phyloP scores from a whole-genome alignment of 30 jellyfish, hydroid and myxozoan species.

The Nemopilema nomurai region DNA sequence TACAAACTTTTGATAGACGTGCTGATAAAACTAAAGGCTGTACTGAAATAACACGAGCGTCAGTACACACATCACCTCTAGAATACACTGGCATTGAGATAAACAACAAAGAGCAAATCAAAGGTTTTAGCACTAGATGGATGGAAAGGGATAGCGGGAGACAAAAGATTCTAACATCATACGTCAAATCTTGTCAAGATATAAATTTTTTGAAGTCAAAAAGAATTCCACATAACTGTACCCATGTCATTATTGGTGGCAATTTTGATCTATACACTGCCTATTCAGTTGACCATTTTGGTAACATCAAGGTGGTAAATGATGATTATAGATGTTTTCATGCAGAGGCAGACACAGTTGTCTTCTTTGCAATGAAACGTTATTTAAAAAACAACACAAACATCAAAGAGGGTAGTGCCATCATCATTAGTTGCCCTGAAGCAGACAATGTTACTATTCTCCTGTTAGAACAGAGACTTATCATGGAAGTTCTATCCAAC shows the following conservation, averaged over 20 bases:
- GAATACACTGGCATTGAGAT: slow-evolving; percentile 38
- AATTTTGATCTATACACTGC: slow-evolving; percentile 25
- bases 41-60: slow-evolving; percentile 45
- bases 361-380: slow-evolving; percentile 39
- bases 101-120: slow-evolving; percentile 34
- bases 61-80: slow-evolving; percentile 44
- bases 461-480: slow-evolving; percentile 40
- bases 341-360: slow-evolving; percentile 68
- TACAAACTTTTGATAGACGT: slow-evolving; percentile 50
- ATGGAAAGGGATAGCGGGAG: too few species aligned
- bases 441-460: slow-evolving; percentile 55
- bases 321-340: slow-evolving; percentile 40
- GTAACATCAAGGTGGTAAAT: neutral
- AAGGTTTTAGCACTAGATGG: slow-evolving; percentile 37
- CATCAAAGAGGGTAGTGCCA: slow-evolving; percentile 4
- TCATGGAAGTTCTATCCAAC: neutral
- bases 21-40: slow-evolving; percentile 64
- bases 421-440: slow-evolving; percentile 56
- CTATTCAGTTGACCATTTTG: slow-evolving; percentile 18
- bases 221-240: slow-evolving; percentile 24
- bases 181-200: slow-evolving; percentile 33
- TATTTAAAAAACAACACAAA: slow-evolving; percentile 11
- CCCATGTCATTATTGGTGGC: slow-evolving; percentile 56
- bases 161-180: slow-evolving; percentile 41
- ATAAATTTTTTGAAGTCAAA: slow-evolving; percentile 7